Evolutionary conservation across 2,888 invertebrate species (phyloP).

Genomic region (Eilema caniola): DNA sequence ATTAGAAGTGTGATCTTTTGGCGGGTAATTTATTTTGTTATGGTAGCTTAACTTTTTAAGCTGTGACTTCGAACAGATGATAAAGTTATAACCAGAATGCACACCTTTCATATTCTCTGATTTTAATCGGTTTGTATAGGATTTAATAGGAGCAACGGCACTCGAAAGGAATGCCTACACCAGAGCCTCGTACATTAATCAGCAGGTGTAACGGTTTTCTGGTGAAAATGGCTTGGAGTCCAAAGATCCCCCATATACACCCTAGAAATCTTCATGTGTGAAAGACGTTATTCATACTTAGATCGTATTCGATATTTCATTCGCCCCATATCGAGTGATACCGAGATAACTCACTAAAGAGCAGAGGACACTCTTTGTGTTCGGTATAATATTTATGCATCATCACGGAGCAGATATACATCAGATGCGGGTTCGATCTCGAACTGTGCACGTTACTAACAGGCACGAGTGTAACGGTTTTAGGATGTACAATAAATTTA

Average conservation of each 20-base stretch:
- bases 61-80: background rate
- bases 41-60: slow-evolving; percentile 1
- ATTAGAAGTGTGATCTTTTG: slow-evolving; percentile 24
- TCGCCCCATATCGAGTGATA: slow-evolving; percentile 21
- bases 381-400: slow-evolving; percentile 70
- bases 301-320: slow-evolving; percentile 28
- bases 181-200: too few relatives aligned
- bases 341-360: slow-evolving; percentile 57
- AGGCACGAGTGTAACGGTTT: slow-evolving; percentile 63
- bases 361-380: slow-evolving; percentile 52
- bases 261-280: too few relatives aligned
- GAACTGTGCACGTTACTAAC: slow-evolving; percentile 49
- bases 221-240: too few relatives aligned
- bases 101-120: too few relatives aligned
- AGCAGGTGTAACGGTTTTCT: too few relatives aligned
- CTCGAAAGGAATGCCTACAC: background rate
- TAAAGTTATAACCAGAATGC: background rate
- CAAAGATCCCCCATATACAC: too few relatives aligned
- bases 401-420: slow-evolving; percentile 79
- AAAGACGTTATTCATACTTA: background rate
- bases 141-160: too few relatives aligned
- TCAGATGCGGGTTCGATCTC: slow-evolving; percentile 80
- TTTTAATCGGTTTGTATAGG: too few relatives aligned
- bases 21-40: slow-evolving; percentile 9
- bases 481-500: slow-evolving; percentile 25